Evolutionary conservation across 2,888 invertebrate genomes (phyloP).

Genomic region (Holacanthella duospinosa): DNA sequence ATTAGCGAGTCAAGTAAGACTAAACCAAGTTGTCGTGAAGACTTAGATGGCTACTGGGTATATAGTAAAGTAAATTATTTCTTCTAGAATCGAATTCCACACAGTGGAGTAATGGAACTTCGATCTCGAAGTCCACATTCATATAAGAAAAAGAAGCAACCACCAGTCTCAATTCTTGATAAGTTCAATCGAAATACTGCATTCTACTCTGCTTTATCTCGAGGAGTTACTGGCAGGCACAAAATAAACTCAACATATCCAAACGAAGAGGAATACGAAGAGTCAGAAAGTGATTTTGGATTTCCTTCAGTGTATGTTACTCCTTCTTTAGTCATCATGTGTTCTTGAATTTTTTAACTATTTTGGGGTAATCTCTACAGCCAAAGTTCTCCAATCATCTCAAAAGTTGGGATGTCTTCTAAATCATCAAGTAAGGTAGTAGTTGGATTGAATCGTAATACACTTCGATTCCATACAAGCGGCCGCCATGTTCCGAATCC

Average conservation of each 20-base stretch:
- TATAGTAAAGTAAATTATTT: no score
- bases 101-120: slow-evolving; percentile 3
- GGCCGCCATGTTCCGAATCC: background rate
- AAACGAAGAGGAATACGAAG: background rate
- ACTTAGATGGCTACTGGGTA: background rate
- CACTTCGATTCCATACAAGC: background rate
- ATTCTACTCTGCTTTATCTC: background rate
- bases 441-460: no score
- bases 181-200: background rate
- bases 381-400: no score
- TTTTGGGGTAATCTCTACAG: background rate
- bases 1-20: slow-evolving; percentile 2
- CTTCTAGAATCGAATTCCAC: slow-evolving; percentile 8
- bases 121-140: slow-evolving; percentile 1
- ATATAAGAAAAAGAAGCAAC: background rate
- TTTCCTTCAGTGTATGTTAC: background rate
- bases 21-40: background rate
- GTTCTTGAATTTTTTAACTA: no score
- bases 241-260: no score
- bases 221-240: background rate
- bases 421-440: no score
- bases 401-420: no score
- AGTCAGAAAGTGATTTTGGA: background rate
- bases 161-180: background rate
- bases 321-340: no score